Evolutionary conservation across 2,113 vertebrate species (phyloP).

Genomic region (Petroica traversi): DNA sequence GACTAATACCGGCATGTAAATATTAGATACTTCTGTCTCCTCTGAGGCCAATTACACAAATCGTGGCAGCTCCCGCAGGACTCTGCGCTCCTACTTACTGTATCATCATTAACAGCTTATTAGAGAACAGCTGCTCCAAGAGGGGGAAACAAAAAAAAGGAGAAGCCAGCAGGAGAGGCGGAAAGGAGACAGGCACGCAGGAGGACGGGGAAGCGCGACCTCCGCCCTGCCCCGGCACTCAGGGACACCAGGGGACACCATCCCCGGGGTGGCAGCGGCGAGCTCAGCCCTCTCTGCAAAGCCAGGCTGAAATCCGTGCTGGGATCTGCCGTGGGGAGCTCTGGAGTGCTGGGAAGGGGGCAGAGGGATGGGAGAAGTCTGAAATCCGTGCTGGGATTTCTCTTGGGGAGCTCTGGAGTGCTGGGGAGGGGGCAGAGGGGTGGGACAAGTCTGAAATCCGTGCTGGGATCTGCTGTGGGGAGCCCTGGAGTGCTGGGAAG

Average conservation of each 20-base stretch:
- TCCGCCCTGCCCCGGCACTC: neutral
- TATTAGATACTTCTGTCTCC: constrained; percentile 79
- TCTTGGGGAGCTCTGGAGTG: no score
- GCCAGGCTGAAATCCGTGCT: accelerated
- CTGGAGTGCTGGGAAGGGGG: neutral
- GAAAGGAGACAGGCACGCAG: neutral
- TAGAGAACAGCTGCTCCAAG: constrained; percentile 75
- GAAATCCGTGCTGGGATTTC: no score
- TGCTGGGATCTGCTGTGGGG: no score
- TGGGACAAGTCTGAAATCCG: no score
- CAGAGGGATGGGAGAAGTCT: neutral
- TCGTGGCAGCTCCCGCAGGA: constrained; percentile 75
- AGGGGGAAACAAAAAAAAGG: neutral
- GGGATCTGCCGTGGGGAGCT: neutral
- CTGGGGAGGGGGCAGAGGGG: no score
- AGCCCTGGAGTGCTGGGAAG: no score
- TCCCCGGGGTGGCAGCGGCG: accelerated
- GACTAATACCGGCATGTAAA: constrained; percentile 75
- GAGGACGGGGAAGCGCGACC: neutral
- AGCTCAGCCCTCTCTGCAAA: neutral
- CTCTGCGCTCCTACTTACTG: constrained; percentile 73
- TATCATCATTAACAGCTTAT: constrained; percentile 82
- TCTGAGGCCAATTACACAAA: constrained; percentile 82
- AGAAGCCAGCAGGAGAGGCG: neutral
- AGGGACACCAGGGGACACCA: neutral